Evolutionary conservation across 2,113 vertebrate genomes (phyloP).

Genomic region (Albula glossodonta): DNA sequence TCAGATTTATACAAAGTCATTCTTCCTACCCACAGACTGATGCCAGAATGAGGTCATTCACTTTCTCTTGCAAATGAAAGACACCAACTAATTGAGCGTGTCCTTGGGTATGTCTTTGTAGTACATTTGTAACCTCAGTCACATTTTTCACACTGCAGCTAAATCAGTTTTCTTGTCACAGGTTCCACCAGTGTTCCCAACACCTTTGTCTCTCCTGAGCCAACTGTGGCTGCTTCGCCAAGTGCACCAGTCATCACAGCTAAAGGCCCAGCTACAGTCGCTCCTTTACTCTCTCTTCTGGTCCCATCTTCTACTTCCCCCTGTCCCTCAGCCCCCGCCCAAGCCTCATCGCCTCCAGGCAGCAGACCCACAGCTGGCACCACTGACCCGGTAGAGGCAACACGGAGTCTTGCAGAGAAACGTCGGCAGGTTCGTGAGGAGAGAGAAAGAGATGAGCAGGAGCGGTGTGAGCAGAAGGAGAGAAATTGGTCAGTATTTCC

Average conservation of each 20-base stretch:
- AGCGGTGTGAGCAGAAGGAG: constrained; percentile 82
- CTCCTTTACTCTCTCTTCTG: neutral
- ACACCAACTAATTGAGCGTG: neutral
- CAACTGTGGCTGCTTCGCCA: constrained; percentile 51
- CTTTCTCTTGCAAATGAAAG: neutral
- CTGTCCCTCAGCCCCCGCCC: neutral
- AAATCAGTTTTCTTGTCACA: constrained; percentile 28
- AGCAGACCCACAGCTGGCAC: constrained; percentile 82
- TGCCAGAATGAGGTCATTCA: neutral
- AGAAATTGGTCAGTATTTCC: constrained; percentile 75
- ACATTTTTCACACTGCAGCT: neutral
- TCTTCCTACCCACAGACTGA: neutral
- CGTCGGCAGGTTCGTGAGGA: constrained; percentile 90
- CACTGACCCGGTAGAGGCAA: constrained; percentile 87
- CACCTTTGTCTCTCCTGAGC: constrained; percentile 62
- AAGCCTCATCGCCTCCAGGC: constrained; percentile 29
- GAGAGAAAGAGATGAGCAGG: constrained; percentile 87
- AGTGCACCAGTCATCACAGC: constrained; percentile 38
- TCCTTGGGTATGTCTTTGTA: neutral
- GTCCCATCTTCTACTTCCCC: neutral
- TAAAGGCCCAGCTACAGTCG: neutral
- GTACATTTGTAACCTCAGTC: neutral
- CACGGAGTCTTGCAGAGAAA: constrained; percentile 84
- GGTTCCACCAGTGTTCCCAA: constrained; percentile 55
- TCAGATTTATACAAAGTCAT: neutral